Evolutionary conservation across 2,113 vertebrate species (phyloP).

Genomic region (Xerus inauris): DNA sequence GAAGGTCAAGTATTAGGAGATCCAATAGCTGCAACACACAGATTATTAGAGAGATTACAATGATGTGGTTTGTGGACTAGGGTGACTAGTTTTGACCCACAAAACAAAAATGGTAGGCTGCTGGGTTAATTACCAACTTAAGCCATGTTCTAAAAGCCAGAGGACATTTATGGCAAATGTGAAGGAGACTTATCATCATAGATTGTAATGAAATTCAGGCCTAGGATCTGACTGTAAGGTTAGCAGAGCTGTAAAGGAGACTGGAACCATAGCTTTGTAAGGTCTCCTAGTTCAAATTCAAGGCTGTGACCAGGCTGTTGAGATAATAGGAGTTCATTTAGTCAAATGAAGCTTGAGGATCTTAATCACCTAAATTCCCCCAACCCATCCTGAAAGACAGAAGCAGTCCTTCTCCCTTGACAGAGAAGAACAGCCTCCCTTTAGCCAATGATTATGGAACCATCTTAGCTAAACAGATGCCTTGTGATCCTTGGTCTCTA

Average conservation of each 20-base stretch:
- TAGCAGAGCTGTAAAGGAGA: background rate
- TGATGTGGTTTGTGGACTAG: background rate
- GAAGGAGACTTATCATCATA: background rate
- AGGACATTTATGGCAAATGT: background rate
- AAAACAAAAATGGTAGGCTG: background rate
- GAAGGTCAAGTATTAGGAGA: background rate
- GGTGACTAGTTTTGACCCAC: background rate
- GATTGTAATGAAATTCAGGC: background rate
- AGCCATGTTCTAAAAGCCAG: background rate
- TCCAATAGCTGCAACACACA: background rate
- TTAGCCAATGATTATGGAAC: background rate
- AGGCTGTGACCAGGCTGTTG: background rate
- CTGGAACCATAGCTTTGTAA: background rate
- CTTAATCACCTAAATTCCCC: background rate
- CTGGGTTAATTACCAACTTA: background rate
- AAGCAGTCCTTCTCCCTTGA: background rate
- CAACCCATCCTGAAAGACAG: background rate
- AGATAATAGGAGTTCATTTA: background rate
- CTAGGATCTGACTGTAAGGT: background rate
- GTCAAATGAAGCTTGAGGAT: background rate
- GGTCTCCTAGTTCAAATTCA: background rate
- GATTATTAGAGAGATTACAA: background rate
- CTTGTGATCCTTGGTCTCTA: background rate
- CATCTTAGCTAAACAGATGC: background rate
- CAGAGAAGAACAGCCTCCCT: background rate